These are phyloP conservation scores for Sebastiscus tertius DNA, from an alignment of 2,797 vertebrate genomes.

Conservation along the genomic window DNA sequence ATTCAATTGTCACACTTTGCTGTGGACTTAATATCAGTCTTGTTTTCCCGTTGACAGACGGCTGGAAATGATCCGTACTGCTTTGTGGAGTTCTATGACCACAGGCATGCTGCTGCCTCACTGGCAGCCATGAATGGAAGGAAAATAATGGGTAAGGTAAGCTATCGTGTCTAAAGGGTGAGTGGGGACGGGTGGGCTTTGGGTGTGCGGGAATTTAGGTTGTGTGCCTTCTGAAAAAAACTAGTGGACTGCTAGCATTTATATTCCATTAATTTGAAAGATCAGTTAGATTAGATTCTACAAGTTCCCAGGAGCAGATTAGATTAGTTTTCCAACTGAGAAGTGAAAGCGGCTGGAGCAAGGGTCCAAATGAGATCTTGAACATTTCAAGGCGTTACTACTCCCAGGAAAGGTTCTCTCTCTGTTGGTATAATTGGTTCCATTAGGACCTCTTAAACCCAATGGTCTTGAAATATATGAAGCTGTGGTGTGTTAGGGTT, in stretches of 20 bases:
- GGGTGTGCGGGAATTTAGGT: conserved; percentile 11
- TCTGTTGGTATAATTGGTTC: background rate
- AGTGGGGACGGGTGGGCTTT: conserved; percentile 74
- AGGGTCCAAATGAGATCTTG: background rate
- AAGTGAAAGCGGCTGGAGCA: background rate
- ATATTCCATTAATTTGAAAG: background rate
- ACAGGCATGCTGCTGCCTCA: conserved; percentile 96
- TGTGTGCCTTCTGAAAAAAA: background rate
- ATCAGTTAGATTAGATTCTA: background rate
- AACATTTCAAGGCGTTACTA: background rate
- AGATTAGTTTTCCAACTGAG: background rate
- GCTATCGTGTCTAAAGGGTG: conserved; percentile 86
- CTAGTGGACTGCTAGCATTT: background rate
- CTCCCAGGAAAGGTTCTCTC: background rate
- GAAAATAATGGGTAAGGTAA: conserved; percentile 99
- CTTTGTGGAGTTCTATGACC: conserved; percentile 99
- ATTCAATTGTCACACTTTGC: background rate
- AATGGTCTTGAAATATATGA: background rate
- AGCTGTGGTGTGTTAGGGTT: background rate
- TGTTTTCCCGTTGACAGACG: conserved; percentile 84
- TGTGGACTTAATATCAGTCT: conserved; percentile 44
- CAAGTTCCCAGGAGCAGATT: background rate
- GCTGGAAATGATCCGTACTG: conserved; percentile 98
- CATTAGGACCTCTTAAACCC: background rate
- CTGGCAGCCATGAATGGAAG: conserved; percentile 98